These are phyloP conservation scores for Notodonta ziczac DNA, from an alignment of 2,888 invertebrate genomes.

Conservation along the genomic window DNA sequence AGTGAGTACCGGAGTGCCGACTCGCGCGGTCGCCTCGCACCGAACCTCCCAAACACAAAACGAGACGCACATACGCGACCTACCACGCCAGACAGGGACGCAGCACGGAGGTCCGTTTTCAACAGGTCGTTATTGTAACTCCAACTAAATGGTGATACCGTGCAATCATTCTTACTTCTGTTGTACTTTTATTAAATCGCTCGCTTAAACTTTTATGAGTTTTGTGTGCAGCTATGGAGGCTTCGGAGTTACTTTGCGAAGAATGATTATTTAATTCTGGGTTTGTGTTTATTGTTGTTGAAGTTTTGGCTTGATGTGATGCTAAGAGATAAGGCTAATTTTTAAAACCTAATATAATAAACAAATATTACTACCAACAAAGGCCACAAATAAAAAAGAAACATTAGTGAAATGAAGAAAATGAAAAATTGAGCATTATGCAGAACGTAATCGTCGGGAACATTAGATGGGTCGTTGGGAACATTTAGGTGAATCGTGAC, in stretches of 20 bases:
- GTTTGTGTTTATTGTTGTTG: slow-evolving; percentile 31
- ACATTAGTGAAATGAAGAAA: neutral
- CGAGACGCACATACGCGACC: slow-evolving; percentile 62
- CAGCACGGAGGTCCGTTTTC: slow-evolving; percentile 64
- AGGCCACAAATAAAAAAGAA: neutral
- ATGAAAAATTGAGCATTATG: neutral
- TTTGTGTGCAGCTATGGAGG: slow-evolving; percentile 42
- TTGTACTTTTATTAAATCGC: slow-evolving; percentile 62
- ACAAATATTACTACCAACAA: neutral
- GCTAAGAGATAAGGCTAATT: slow-evolving; percentile 12
- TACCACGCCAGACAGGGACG: slow-evolving; percentile 64
- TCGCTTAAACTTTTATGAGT: slow-evolving; percentile 61
- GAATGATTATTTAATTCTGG: slow-evolving; percentile 38
- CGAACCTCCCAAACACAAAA: slow-evolving; percentile 42
- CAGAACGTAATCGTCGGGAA: neutral
- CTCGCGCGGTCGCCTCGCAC: slow-evolving; percentile 72
- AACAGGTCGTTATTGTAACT: slow-evolving; percentile 83
- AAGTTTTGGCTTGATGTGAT: slow-evolving; percentile 24
- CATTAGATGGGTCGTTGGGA: slow-evolving; percentile 1
- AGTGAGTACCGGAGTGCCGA: slow-evolving; percentile 73
- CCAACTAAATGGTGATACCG: slow-evolving; percentile 76
- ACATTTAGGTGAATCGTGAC: neutral
- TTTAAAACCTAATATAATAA: slow-evolving; percentile 6
- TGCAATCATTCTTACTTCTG: slow-evolving; percentile 71
- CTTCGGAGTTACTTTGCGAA: slow-evolving; percentile 39